Evolutionary conservation across 2,113 vertebrate species (phyloP).

Genomic region (Piprites chloris): DNA sequence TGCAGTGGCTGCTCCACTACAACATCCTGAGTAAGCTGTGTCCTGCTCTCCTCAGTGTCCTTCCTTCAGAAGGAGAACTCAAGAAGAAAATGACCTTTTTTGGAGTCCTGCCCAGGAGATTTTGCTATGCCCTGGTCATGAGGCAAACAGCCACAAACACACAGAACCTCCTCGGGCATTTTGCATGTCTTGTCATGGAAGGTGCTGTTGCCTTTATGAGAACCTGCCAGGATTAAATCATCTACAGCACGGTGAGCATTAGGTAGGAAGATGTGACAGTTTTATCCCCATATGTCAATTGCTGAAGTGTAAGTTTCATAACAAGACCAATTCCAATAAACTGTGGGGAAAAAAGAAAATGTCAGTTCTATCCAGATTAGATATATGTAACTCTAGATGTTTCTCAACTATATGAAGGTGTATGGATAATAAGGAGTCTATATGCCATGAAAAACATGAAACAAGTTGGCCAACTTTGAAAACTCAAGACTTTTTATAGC

Average conservation of each 20-base stretch:
- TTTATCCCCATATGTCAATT: neutral
- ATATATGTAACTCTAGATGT: neutral
- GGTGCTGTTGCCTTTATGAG: neutral
- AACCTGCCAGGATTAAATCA: neutral
- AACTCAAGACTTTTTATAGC: neutral
- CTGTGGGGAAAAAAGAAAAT: neutral
- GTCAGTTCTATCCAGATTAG: neutral
- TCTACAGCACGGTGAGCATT: neutral
- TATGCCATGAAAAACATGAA: neutral
- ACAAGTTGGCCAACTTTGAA: neutral
- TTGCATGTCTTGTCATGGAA: neutral
- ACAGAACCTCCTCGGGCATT: neutral
- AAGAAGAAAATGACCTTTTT: neutral
- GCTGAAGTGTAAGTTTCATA: neutral
- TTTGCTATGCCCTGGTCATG: neutral
- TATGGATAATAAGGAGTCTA: neutral
- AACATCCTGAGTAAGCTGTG: neutral
- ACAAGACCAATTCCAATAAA: neutral
- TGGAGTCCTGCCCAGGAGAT: neutral
- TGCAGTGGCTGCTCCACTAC: neutral
- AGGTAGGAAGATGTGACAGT: neutral
- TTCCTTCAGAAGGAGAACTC: neutral
- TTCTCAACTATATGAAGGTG: neutral
- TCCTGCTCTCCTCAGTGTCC: neutral
- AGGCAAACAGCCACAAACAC: neutral